Evolutionary conservation across 2,888 invertebrate species (phyloP).

Genomic region (Habroteleia sp.): DNA sequence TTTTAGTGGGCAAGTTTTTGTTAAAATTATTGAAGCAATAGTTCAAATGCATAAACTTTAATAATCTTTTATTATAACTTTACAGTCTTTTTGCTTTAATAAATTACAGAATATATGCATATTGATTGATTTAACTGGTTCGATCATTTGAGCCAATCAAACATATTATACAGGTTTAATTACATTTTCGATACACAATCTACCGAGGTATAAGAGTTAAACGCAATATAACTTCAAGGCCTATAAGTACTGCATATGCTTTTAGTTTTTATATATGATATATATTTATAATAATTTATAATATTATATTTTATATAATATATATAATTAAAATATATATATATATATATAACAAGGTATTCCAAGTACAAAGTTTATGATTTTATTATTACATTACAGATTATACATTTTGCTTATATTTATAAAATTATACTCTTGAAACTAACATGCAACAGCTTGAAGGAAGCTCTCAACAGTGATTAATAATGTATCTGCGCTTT

Average conservation of each 20-base stretch:
- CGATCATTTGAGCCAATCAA: constrained; percentile 1
- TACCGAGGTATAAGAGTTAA: constrained; percentile 7
- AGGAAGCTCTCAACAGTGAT: constrained; percentile 32
- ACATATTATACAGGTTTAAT: constrained; percentile 24
- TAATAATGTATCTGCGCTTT: neutral
- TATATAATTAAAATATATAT: neutral
- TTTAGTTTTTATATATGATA: constrained; percentile 5
- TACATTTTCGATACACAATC: constrained; percentile 18
- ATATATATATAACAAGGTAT: constrained; percentile 21
- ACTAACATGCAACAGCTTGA: constrained; percentile 24
- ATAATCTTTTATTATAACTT: constrained; percentile 50
- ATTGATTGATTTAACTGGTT: constrained; percentile 3
- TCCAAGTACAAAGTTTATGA: constrained; percentile 26
- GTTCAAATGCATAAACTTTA: constrained; percentile 28
- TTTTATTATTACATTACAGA: constrained; percentile 1
- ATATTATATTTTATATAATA: no score
- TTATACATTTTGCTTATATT: constrained; percentile 11
- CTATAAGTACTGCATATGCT: constrained; percentile 28
- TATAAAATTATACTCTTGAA: constrained; percentile 27
- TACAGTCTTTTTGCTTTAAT: constrained; percentile 52
- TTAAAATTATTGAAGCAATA: no score
- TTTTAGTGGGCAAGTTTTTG: no score
- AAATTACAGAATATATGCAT: constrained; percentile 37
- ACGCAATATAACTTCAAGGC: constrained; percentile 14
- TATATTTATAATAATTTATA: no score